Conservation (phyloP, 2,113 vertebrate genomes). For the Kryptolebias marmoratus region DNA sequence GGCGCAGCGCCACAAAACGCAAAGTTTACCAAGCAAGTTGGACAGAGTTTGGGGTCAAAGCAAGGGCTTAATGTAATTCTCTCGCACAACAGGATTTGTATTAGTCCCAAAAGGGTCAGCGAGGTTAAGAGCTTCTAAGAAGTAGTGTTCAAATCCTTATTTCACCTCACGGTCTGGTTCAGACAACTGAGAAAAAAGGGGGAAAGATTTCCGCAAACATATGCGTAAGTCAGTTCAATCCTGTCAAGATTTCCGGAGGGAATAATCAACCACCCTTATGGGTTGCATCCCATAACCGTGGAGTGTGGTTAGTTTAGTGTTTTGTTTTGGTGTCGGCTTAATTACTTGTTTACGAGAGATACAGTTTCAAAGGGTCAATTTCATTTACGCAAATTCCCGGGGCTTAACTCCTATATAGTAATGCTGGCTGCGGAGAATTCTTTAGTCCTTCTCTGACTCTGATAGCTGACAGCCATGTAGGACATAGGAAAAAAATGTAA, state of each 20-base stretch:
- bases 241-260: constrained; percentile 9
- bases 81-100: constrained; percentile 79
- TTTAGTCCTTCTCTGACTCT: constrained; percentile 3
- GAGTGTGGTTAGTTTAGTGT: constrained; percentile 7
- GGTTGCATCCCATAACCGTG: neutral
- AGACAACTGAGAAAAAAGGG: constrained; percentile 27
- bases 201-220: neutral
- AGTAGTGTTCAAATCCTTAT: constrained; percentile 77
- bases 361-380: constrained; percentile 33
- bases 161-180: constrained; percentile 51
- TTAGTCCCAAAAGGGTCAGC: constrained; percentile 72
- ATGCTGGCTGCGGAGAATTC: constrained; percentile 17
- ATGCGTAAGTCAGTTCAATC: constrained; percentile 9
- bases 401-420: constrained; percentile 13
- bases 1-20: constrained; percentile 10
- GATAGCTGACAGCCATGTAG: neutral
- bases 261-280: neutral
- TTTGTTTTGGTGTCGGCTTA: constrained; percentile 34
- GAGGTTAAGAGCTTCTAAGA: constrained; percentile 77
- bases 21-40: constrained; percentile 19
- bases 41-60: constrained; percentile 62
- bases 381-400: constrained; percentile 3
- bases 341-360: constrained; percentile 51
- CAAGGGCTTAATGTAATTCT: constrained; percentile 76
- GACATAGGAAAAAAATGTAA: neutral